Evolutionary conservation across 2,888 invertebrate species (phyloP), one percentile per base, ranked within the genome.

Genomic region (Cheilosia vulpina): DNA sequence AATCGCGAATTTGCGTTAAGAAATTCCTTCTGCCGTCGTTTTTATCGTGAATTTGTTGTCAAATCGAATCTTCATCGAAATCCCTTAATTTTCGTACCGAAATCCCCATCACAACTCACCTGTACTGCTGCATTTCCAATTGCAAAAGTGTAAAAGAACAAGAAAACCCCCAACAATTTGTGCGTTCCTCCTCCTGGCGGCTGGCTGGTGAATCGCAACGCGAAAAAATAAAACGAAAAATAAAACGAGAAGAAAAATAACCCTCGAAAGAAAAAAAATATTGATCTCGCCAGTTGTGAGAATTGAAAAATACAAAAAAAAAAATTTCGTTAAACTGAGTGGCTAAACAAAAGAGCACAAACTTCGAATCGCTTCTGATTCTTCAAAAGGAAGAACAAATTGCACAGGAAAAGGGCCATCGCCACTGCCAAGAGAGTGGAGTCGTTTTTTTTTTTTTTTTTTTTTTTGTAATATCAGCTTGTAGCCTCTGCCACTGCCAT

Each of bases 131-230:
- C 7, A 50, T 43, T 38, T 66, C 15, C 6, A 9, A 71, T 41
- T 34, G 53, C 4, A 66, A 78, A 21, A 73, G 77, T n/a, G 60
- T 57, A 81, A 78, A 69, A 63, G 19, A 50, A 58, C 65, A 15
- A 55, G 41, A 66, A 76, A 31, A 62, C 11, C 34, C 52, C 58
- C 45, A 68, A 21, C 43, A 52, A 62, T 68, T 78, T 69, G 38
- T 66, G 75, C 78, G 69, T 75, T 83, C 55, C 66, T 73, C 82
- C 82, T 83, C 72, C 83, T 84, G 31, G 69, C 88, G 90, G 88
- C 87, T 87, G 88, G 89, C 89, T 90, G 88, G 89, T 89, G 88
- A 89, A 89, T 88, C 73, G 72, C 68, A 68, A 68, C 83, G 83
- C 79, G 47, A 79, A 84, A 69, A 79, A 38, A 38, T 11, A 34